These are phyloP conservation scores for Lycopodina hypogea DNA, from an alignment of 37 sponge, comb jelly and placozoan species.

Conservation along the genomic window DNA sequence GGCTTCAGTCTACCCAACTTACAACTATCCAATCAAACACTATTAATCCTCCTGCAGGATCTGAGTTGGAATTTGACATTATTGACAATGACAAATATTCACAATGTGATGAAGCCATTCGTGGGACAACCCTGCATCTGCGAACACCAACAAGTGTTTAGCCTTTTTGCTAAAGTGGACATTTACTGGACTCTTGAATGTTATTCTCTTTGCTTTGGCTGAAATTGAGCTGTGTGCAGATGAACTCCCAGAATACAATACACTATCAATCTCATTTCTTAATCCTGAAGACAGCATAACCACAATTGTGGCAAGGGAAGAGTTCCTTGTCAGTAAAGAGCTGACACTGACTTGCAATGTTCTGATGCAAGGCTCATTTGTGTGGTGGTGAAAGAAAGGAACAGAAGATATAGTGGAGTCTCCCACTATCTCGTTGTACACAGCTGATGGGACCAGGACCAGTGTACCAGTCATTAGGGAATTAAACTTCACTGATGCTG, in stretches of 20 bases:
- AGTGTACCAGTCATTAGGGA: constrained; percentile 22
- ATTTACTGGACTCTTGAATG: constrained; percentile 3
- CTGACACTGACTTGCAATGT: constrained; percentile 30
- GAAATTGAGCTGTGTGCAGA: constrained; percentile 31
- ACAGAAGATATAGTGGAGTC: background rate
- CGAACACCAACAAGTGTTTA: background rate
- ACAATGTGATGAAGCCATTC: background rate
- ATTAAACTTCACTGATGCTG: constrained; percentile 18
- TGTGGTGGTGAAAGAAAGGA: constrained; percentile 30
- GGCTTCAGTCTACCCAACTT: constrained; percentile 27
- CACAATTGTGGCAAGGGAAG: background rate
- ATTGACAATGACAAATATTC: constrained; percentile 13
- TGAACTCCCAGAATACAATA: background rate
- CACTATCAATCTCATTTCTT: background rate
- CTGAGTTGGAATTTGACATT: background rate
- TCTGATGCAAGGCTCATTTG: constrained; percentile 2
- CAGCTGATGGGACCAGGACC: constrained; percentile 35
- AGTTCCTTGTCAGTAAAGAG: constrained; percentile 9
- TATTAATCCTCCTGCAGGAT: background rate
- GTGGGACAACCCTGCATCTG: background rate
- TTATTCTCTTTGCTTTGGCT: constrained; percentile 43
- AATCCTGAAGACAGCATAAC: background rate
- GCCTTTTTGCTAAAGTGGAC: background rate
- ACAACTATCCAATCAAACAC: constrained; percentile 1
- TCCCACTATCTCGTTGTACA: too few species aligned